phyloP scores from a whole-genome alignment of 2,797 vertebrate genomes.

The Brotogeris chrysoptera region DNA sequence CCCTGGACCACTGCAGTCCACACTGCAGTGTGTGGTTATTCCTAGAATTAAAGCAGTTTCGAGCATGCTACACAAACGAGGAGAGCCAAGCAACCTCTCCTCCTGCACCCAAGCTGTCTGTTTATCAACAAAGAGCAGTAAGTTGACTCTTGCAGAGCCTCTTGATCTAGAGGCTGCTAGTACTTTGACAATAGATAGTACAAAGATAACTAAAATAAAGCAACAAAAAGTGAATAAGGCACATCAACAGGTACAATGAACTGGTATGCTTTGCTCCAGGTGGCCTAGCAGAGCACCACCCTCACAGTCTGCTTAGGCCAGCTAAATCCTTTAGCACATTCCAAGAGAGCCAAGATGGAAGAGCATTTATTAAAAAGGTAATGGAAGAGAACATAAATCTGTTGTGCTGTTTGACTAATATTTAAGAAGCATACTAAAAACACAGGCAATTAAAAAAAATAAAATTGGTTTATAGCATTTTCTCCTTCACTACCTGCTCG shows the following conservation, averaged over 20 bases:
- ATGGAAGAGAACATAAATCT: slow-evolving; percentile 35
- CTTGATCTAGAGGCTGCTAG: not conserved
- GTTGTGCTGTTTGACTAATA: not conserved
- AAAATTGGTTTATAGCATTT: not conserved
- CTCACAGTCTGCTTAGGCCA: not conserved
- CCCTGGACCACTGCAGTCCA: not conserved
- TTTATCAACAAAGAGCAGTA: not conserved
- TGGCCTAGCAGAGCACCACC: not conserved
- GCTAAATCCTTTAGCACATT: not conserved
- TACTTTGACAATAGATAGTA: not conserved
- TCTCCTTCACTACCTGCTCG: not conserved
- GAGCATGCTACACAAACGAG: not conserved
- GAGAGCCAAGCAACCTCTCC: not conserved
- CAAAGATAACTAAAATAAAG: not conserved
- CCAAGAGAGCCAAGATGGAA: not conserved
- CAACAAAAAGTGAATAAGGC: not conserved
- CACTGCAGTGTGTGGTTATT: not conserved
- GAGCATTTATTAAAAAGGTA: slow-evolving; percentile 23
- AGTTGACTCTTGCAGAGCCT: not conserved
- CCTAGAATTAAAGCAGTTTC: not conserved
- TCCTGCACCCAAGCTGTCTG: not conserved
- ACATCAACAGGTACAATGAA: not conserved
- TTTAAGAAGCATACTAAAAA: slow-evolving; percentile 39
- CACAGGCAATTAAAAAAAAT: not conserved
- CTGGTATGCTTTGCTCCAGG: not conserved